A percentile compares a stretch with the other conserved stretches of the same genome.
Evolutionary conservation across 2,797 vertebrate genomes (phyloP).

Genomic region (Paguma larvata): DNA sequence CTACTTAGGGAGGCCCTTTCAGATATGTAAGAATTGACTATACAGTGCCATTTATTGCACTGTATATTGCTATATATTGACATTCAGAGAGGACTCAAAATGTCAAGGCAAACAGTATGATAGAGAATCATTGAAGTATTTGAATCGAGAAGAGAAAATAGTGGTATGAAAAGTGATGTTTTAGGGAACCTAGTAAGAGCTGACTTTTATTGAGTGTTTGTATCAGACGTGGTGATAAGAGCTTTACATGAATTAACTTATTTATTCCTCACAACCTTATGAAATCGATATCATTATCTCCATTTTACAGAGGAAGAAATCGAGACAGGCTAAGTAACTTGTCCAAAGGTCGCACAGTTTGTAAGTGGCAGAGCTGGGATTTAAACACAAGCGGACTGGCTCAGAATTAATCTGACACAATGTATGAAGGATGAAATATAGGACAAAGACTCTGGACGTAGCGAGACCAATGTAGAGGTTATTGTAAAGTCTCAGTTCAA

Average conservation of each 20-base stretch:
- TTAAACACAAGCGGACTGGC: conserved; percentile 31
- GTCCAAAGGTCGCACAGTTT: not conserved
- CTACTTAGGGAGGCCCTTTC: conserved; percentile 8
- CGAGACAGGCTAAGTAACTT: conserved; percentile 42
- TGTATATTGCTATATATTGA: not conserved
- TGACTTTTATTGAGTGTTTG: conserved; percentile 38
- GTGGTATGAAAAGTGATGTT: not conserved
- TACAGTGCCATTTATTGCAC: not conserved
- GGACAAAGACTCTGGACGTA: not conserved
- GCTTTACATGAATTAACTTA: not conserved
- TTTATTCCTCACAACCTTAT: conserved; percentile 50
- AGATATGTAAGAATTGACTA: not conserved
- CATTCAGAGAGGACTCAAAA: conserved; percentile 39
- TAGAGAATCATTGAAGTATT: conserved; percentile 42
- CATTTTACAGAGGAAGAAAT: conserved; percentile 14
- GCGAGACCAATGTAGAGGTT: not conserved
- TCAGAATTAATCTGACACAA: conserved; percentile 49
- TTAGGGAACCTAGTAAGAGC: conserved; percentile 20
- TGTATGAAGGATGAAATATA: conserved; percentile 39
- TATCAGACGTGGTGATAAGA: not conserved
- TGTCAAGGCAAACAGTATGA: not conserved
- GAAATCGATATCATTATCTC: not conserved
- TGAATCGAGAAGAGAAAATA: not conserved
- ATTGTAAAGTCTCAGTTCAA: conserved; percentile 28
- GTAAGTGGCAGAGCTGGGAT: not conserved